Evolutionary conservation across 1,140 invertebrate genomes (phyloP).

Genomic region (Vanessa atalanta): DNA sequence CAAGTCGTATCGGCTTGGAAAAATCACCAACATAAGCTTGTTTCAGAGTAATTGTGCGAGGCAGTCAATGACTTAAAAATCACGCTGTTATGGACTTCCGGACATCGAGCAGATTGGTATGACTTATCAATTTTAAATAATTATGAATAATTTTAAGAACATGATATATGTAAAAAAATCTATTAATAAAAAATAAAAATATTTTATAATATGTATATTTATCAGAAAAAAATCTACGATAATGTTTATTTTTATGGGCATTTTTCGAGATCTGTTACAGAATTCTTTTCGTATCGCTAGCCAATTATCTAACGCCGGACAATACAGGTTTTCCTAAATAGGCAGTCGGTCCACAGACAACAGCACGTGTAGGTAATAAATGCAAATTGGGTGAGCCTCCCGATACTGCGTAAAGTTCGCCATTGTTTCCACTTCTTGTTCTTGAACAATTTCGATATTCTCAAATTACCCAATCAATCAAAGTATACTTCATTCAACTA

Average conservation of each 20-base stretch:
- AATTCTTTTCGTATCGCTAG: conserved; percentile 36
- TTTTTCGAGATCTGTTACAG: conserved; percentile 1
- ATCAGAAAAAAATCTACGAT: neutral
- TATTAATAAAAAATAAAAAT: no score
- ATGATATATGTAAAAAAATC: no score
- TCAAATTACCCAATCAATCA: no score
- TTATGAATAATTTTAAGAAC: no score
- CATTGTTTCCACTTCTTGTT: conserved; percentile 22
- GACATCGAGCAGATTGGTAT: no score
- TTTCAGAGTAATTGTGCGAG: no score
- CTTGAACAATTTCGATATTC: neutral
- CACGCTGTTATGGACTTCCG: no score
- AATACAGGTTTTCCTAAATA: conserved; percentile 49
- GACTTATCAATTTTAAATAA: no score
- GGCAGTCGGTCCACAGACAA: conserved; percentile 38
- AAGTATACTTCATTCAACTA: no score
- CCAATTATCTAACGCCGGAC: conserved; percentile 40
- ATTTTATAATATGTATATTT: neutral
- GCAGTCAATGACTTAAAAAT: no score
- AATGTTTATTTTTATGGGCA: conserved; percentile 10
- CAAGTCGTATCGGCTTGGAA: no score
- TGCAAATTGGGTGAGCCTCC: conserved; percentile 58
- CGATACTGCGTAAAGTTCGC: conserved; percentile 50
- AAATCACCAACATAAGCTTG: no score
- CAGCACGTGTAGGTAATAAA: conserved; percentile 58